These are phyloP conservation scores for Platyrinchus mystaceus DNA, from an alignment of 2,797 vertebrate genomes.

Conservation along the genomic window DNA sequence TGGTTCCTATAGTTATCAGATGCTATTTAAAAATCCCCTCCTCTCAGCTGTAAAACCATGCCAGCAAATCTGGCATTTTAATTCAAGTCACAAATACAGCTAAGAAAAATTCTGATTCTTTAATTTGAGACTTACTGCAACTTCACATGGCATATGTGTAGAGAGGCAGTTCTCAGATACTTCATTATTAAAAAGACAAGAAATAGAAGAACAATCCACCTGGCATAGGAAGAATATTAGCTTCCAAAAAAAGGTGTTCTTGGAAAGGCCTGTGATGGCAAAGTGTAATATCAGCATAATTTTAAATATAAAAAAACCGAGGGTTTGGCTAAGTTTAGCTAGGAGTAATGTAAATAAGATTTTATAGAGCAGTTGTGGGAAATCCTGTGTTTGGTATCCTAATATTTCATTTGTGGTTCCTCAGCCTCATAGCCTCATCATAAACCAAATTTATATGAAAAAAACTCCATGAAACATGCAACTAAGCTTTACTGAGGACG, in stretches of 20 bases:
- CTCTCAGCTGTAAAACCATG: not conserved
- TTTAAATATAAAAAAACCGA: not conserved
- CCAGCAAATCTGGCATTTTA: constrained; percentile 17
- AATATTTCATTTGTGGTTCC: not conserved
- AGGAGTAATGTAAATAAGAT: not conserved
- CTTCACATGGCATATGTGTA: not conserved
- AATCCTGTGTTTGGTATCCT: not conserved
- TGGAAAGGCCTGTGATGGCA: not conserved
- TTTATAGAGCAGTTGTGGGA: not conserved
- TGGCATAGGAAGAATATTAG: not conserved
- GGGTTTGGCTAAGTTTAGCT: not conserved
- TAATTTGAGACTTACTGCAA: not conserved
- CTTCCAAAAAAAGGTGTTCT: not conserved
- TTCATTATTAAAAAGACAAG: not conserved
- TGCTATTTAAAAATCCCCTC: constrained; percentile 42
- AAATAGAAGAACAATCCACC: not conserved
- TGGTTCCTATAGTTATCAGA: constrained; percentile 24
- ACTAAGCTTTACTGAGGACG: not conserved
- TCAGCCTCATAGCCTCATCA: not conserved
- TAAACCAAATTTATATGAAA: not conserved
- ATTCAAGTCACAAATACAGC: not conserved
- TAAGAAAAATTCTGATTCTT: not conserved
- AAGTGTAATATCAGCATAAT: not conserved
- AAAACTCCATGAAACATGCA: not conserved
- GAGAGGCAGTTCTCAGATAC: not conserved